Evolutionary conservation across 2,888 invertebrate species (phyloP).

Genomic region (Aphidius colemani): DNA sequence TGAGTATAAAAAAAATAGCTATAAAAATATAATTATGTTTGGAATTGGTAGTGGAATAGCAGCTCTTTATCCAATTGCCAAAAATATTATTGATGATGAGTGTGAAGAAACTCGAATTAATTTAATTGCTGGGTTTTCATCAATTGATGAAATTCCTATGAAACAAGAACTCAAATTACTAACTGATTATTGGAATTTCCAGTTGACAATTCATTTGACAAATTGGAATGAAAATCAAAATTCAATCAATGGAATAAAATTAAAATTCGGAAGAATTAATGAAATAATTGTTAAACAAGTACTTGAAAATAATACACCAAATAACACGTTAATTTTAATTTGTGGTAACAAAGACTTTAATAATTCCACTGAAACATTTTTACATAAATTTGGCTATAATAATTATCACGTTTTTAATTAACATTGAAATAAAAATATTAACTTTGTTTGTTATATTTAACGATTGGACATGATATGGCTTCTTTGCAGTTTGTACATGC

Average conservation of each 20-base stretch:
- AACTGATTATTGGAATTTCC: slow-evolving; percentile 54
- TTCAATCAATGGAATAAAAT: slow-evolving; percentile 43
- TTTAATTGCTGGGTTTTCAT: slow-evolving; percentile 48
- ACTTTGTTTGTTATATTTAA: slow-evolving; percentile 6
- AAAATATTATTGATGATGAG: slow-evolving; percentile 47
- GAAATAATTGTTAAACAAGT: slow-evolving; percentile 35
- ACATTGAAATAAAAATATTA: slow-evolving; percentile 26
- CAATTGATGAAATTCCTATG: slow-evolving; percentile 45
- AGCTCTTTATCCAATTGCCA: slow-evolving; percentile 50
- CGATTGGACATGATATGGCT: slow-evolving; percentile 46
- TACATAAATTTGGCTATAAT: slow-evolving; percentile 34
- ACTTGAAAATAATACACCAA: slow-evolving; percentile 31
- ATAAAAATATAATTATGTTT: slow-evolving; percentile 48
- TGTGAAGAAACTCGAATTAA: slow-evolving; percentile 49
- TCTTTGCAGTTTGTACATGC: slow-evolving; percentile 51
- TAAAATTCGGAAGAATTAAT: slow-evolving; percentile 40
- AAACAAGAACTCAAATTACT: slow-evolving; percentile 46
- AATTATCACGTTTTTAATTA: slow-evolving; percentile 44
- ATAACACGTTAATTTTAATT: slow-evolving; percentile 49
- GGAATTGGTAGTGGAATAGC: slow-evolving; percentile 55
- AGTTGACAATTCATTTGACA: slow-evolving; percentile 49
- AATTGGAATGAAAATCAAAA: slow-evolving; percentile 19
- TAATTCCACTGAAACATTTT: slow-evolving; percentile 37
- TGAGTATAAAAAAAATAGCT: slow-evolving; percentile 48
- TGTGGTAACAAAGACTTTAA: slow-evolving; percentile 52